Conservation (phyloP, 2,113 vertebrate species). For the Herpetotheres cachinnans region DNA sequence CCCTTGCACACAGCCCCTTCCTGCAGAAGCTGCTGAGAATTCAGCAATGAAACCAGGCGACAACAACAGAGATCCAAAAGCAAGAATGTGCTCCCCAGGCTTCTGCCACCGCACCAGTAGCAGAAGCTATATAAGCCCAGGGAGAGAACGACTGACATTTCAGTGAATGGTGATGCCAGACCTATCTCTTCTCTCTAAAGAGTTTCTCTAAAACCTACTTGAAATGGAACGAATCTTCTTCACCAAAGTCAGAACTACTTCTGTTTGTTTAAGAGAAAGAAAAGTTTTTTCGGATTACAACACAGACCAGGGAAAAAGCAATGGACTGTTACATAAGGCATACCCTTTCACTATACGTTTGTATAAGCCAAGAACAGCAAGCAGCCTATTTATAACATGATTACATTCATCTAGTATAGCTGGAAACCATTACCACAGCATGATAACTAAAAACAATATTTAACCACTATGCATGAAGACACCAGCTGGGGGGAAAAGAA, state of each 20-base stretch:
- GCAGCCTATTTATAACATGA: slow-evolving; percentile 24
- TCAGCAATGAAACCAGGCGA: neutral
- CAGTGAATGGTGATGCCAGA: neutral
- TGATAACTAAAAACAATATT: slow-evolving; percentile 33
- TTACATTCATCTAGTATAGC: slow-evolving; percentile 35
- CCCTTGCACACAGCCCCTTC: neutral
- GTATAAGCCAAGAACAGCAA: slow-evolving; percentile 9
- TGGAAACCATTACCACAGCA: slow-evolving; percentile 42
- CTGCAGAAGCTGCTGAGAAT: neutral
- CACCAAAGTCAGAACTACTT: neutral
- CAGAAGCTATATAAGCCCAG: neutral
- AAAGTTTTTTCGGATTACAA: neutral
- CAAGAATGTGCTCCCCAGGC: neutral
- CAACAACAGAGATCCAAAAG: neutral
- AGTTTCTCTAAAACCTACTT: neutral
- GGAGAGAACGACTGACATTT: neutral
- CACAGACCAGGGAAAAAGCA: neutral
- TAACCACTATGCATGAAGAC: slow-evolving; percentile 38
- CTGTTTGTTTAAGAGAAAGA: neutral
- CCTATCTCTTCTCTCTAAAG: neutral
- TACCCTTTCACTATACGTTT: slow-evolving; percentile 48
- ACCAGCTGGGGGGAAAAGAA: slow-evolving; percentile 33
- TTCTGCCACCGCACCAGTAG: neutral
- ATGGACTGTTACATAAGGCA: slow-evolving; percentile 34
- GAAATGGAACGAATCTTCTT: neutral